Evolutionary conservation across 2,888 invertebrate species (phyloP).

Genomic region (Acronicta leporina): DNA sequence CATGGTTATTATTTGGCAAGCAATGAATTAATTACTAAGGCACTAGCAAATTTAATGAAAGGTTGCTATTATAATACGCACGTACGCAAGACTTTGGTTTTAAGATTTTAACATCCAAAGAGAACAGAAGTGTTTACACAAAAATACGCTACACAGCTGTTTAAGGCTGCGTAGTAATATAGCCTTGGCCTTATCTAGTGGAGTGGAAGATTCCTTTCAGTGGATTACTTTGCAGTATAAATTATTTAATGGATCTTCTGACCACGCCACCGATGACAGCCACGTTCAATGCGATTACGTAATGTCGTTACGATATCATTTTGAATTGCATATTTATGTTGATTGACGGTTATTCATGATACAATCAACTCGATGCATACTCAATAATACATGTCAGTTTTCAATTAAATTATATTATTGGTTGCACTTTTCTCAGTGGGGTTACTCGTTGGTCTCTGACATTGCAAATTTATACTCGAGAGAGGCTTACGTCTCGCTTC

Average conservation of each 20-base stretch:
- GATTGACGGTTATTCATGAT: constrained; percentile 23
- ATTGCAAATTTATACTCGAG: no score
- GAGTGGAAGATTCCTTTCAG: constrained; percentile 70
- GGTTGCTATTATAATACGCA: background rate
- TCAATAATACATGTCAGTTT: background rate
- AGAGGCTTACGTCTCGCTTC: no score
- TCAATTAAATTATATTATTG: constrained; percentile 1
- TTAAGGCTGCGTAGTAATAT: constrained; percentile 38
- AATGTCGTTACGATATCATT: constrained; percentile 44
- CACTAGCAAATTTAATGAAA: no score
- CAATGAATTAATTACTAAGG: no score
- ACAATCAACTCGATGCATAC: background rate
- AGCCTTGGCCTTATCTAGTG: constrained; percentile 53
- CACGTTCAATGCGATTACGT: constrained; percentile 46
- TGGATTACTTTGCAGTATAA: constrained; percentile 56
- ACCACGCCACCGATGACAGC: constrained; percentile 42
- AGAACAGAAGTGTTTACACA: constrained; percentile 25
- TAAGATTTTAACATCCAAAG: constrained; percentile 18
- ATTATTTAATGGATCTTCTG: constrained; percentile 61
- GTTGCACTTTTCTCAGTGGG: background rate
- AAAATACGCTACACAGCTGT: constrained; percentile 30
- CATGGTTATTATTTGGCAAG: no score
- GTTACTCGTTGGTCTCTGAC: background rate
- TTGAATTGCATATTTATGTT: constrained; percentile 39
- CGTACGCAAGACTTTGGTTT: constrained; percentile 9